phyloP scores from a whole-genome alignment of 2,888 invertebrate species.

The Ophion ellenae region DNA sequence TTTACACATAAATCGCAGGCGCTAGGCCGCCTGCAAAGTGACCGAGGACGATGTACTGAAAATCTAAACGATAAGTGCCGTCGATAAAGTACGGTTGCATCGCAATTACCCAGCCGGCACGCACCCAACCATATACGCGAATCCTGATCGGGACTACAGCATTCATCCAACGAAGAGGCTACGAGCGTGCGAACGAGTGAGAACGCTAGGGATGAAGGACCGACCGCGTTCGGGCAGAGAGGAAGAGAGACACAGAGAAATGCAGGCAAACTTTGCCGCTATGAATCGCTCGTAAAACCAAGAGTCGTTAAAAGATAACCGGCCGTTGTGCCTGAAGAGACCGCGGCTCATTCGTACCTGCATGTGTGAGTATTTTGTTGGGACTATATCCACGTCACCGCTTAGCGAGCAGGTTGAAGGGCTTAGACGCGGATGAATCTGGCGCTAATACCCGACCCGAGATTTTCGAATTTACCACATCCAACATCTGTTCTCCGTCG shows the following conservation, averaged over 20 bases:
- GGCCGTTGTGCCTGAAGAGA: conserved; percentile 66
- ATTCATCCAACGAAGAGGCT: conserved; percentile 13
- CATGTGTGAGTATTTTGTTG: conserved; percentile 8
- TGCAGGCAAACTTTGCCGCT: conserved; percentile 71
- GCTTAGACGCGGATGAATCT: too few species aligned
- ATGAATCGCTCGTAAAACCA: conserved; percentile 74
- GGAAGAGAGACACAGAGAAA: conserved; percentile 34
- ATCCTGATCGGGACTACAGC: conserved; percentile 31
- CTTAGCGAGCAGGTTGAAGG: background rate
- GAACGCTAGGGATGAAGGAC: background rate
- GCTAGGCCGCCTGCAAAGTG: conserved; percentile 24
- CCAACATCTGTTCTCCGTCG: conserved; percentile 54
- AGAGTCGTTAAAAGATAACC: conserved; percentile 74
- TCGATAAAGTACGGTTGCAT: conserved; percentile 60
- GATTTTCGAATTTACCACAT: conserved; percentile 60
- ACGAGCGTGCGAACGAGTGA: conserved; percentile 3
- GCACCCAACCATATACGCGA: conserved; percentile 35
- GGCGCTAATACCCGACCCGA: background rate
- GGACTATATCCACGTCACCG: background rate
- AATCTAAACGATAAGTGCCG: conserved; percentile 62
- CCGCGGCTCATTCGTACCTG: conserved; percentile 41
- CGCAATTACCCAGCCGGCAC: conserved; percentile 51
- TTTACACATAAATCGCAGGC: conserved; percentile 26
- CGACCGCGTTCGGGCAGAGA: background rate
- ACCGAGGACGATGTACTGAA: conserved; percentile 31